These are phyloP conservation scores for Ditula angustiorana DNA, from an alignment of 2,888 invertebrate species.

Conservation along the genomic window DNA sequence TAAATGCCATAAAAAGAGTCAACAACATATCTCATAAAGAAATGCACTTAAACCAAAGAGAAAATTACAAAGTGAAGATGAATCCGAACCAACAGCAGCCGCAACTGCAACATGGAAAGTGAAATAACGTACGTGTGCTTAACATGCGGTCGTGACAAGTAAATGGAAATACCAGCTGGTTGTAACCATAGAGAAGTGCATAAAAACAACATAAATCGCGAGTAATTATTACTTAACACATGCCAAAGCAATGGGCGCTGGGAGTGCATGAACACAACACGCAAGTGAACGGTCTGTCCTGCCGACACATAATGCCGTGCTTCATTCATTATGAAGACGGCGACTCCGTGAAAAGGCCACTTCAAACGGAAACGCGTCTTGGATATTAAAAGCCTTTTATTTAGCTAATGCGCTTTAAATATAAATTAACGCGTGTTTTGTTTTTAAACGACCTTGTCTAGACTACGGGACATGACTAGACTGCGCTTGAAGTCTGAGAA, in stretches of 20 bases:
- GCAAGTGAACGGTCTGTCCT: conserved; percentile 2
- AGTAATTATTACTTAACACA: conserved; percentile 15
- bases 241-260: not conserved
- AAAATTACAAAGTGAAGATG: not conserved
- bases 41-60: not conserved
- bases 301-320: conserved; percentile 14
- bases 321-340: conserved; percentile 17
- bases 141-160: not conserved
- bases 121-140: not conserved
- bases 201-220: not conserved
- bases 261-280: conserved; percentile 6
- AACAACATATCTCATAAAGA: too few species aligned
- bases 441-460: conserved; percentile 22
- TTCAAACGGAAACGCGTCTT: conserved; percentile 12
- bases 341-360: not conserved
- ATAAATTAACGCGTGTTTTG: conserved; percentile 22
- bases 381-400: conserved; percentile 19
- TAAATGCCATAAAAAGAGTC: too few species aligned
- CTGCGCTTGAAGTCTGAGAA: conserved; percentile 10
- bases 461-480: conserved; percentile 24
- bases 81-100: not conserved
- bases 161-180: not conserved
- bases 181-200: not conserved
- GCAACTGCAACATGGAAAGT: not conserved
- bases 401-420: conserved; percentile 12